Evolutionary conservation across 2,888 invertebrate species (phyloP).

Genomic region (Mythimna albipuncta): DNA sequence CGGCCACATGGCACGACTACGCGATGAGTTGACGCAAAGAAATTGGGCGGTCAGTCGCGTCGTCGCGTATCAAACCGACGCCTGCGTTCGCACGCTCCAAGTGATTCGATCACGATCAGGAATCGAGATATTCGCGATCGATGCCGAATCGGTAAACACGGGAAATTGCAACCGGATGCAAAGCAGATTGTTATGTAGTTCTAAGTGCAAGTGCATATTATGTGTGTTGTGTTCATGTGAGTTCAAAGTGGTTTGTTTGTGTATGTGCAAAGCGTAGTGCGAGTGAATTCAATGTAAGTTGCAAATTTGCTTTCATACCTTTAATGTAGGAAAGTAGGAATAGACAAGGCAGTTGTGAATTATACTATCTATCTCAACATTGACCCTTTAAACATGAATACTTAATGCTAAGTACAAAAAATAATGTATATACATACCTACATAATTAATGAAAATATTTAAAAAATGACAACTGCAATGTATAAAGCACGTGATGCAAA

Average conservation of each 20-base stretch:
- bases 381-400: not conserved
- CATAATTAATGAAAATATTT: not conserved
- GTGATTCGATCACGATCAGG: conserved; percentile 41
- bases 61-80: conserved; percentile 81
- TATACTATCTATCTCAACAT: not conserved
- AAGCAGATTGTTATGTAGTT: conserved; percentile 52
- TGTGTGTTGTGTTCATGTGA: conserved; percentile 47
- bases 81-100: conserved; percentile 72
- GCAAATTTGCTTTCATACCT: not conserved
- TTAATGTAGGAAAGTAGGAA: not conserved
- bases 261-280: conserved; percentile 24
- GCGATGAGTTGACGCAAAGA: conserved; percentile 75
- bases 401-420: not conserved
- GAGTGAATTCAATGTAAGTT: conserved; percentile 62
- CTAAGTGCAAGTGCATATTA: conserved; percentile 34
- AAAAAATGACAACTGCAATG: not conserved
- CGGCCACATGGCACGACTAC: conserved; percentile 70
- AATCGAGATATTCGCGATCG: conserved; percentile 54
- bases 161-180: conserved; percentile 30
- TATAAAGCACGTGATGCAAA: not conserved
- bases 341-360: not conserved
- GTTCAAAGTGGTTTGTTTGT: conserved; percentile 44
- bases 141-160: conserved; percentile 48
- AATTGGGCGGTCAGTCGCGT: conserved; percentile 83
- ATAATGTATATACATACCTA: not conserved